phyloP scores from a whole-genome alignment of 2,797 vertebrate genomes.

The Florisuga fusca region DNA sequence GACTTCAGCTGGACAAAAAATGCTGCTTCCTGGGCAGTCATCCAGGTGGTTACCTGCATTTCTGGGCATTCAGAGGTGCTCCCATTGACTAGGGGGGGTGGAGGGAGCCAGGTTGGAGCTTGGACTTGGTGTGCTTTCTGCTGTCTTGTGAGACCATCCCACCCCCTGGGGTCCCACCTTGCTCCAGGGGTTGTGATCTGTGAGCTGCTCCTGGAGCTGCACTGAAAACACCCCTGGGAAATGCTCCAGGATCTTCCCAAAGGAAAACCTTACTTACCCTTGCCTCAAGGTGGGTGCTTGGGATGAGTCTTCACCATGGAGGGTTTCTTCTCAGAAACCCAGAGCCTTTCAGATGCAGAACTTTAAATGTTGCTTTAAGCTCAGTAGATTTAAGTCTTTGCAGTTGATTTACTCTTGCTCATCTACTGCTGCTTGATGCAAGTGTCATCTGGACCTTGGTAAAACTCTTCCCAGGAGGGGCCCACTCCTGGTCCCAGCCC shows the following conservation, averaged over 20 bases:
- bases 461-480: too few relatives aligned
- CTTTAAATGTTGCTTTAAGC: background rate
- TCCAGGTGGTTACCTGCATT: background rate
- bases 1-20: background rate
- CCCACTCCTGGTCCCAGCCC: background rate
- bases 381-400: background rate
- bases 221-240: too few relatives aligned
- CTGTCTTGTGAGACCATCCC: background rate
- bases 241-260: background rate
- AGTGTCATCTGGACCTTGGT: too few relatives aligned
- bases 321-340: background rate
- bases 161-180: too few relatives aligned
- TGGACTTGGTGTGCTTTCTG: background rate
- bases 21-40: background rate
- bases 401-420: background rate
- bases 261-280: background rate
- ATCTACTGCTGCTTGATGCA: background rate
- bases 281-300: background rate
- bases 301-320: background rate
- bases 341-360: background rate
- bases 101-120: too few relatives aligned
- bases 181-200: too few relatives aligned
- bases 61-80: too few relatives aligned
- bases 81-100: background rate
- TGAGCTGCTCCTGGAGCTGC: too few relatives aligned